Evolutionary conservation across 2,888 invertebrate species (phyloP), one percentile per base, ranked within the genome.

Genomic region (Asteroscopus sphinx): DNA sequence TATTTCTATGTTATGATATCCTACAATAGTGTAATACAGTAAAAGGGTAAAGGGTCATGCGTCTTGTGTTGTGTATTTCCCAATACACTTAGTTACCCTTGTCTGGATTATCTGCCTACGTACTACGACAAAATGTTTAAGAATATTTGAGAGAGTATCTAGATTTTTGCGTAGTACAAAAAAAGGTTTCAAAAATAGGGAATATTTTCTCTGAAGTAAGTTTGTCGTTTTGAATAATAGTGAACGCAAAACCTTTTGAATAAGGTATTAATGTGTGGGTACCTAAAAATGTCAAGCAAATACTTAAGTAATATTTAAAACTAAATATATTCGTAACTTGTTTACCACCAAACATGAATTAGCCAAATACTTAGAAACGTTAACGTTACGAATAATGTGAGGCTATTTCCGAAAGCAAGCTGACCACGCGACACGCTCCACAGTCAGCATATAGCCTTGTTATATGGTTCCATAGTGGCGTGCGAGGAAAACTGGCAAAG

Each of bases 401-500:
- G 42, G 48, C 17, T 62, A 54, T 68, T 64, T 57, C 60, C 60
- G 51, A 61, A 40, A 47, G 56, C 39, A 21, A 44, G 48, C 45
- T 40, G 37, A 35, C 53, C 73, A 66, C 52, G 51, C 58, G 67
- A 64, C 66, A 61, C 61, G 52, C 60, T 26, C 44, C 26, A 30
- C 68, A 21, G 32, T 44, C 48, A 65, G 51, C 59, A 49, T 53
- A 58, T 46, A 42, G 57, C 49, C 51, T 47, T 57, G 59, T 37
- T 40, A 17, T 42, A 51, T 37, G 48, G 37, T 44, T 55, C 48
- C 53, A 57, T 44, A 17, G 63, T 80, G 69, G 76, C 78, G 74
- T 80, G 79, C 79, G 45, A 47, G 58, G 77, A 76, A 60, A 59
- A 73, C 70, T 67, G 61, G 63, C 82, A 74, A 78, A 86, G 82